A percentile compares a stretch with the other conserved stretches of the same genome.
Evolutionary conservation across 2,888 invertebrate species (phyloP).

Genomic region (Watsonalla cultraria): DNA sequence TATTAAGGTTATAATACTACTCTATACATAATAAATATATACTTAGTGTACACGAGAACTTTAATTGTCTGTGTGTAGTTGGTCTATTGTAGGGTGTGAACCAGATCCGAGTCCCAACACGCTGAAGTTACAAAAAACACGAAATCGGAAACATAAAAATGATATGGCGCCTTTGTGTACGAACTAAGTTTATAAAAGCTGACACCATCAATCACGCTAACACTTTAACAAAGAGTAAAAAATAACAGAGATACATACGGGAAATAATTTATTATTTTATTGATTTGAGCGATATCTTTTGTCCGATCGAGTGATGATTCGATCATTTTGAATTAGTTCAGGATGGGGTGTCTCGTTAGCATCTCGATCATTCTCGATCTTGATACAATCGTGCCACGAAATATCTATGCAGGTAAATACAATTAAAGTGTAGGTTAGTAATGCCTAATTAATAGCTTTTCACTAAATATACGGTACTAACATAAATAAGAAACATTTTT

Average conservation of each 20-base stretch:
- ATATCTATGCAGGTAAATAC: background rate
- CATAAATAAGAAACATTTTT: background rate
- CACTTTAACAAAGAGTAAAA: slow-evolving; percentile 63
- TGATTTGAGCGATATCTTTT: slow-evolving; percentile 69
- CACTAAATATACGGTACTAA: too few relatives aligned
- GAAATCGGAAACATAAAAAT: too few relatives aligned
- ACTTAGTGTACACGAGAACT: too few relatives aligned
- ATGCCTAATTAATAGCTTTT: too few relatives aligned
- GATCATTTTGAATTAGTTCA: slow-evolving; percentile 52
- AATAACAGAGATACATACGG: slow-evolving; percentile 65
- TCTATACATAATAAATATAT: background rate
- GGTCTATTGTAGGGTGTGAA: too few relatives aligned
- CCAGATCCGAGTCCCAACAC: too few relatives aligned
- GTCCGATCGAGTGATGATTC: slow-evolving; percentile 61
- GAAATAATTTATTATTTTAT: slow-evolving; percentile 73
- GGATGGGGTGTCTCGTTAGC: slow-evolving; percentile 42
- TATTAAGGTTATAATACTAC: too few relatives aligned
- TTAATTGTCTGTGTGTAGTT: too few relatives aligned
- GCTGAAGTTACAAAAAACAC: too few relatives aligned
- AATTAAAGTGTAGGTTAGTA: too few relatives aligned
- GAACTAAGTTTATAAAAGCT: slow-evolving; percentile 8
- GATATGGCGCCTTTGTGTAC: slow-evolving; percentile 12
- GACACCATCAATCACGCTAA: slow-evolving; percentile 70
- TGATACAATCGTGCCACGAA: background rate
- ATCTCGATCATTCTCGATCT: slow-evolving; percentile 1